Conservation (phyloP, 2,797 vertebrate genomes). For the Arrhamphus sclerolepis region DNA sequence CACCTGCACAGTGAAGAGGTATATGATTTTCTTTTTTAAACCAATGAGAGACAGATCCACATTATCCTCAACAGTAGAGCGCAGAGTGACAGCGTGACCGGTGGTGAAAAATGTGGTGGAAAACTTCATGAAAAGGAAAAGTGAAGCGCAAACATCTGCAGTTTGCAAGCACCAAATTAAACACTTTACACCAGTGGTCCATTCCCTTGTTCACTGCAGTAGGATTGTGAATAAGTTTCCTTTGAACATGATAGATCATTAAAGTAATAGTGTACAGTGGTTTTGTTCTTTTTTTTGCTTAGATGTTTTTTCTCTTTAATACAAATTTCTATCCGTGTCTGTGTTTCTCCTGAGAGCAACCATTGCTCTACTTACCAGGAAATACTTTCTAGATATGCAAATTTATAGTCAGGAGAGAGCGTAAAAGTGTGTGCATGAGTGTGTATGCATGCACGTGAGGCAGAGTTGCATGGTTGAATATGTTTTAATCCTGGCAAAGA, state of each 20-base stretch:
- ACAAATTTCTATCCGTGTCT: constrained; percentile 75
- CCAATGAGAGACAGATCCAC: no score
- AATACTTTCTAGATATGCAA: constrained; percentile 83
- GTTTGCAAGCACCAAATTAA: constrained; percentile 54
- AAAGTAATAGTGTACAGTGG: constrained; percentile 79
- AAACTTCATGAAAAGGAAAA: constrained; percentile 22
- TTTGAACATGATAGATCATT: constrained; percentile 84
- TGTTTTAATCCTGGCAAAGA: constrained; percentile 50
- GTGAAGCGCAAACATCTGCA: constrained; percentile 68
- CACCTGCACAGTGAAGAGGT: constrained; percentile 13
- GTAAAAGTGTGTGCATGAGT: constrained; percentile 14
- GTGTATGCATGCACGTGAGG: constrained; percentile 15
- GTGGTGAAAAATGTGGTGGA: constrained; percentile 37
- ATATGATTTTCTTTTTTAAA: no score
- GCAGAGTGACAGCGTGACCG: no score
- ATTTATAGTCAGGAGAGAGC: constrained; percentile 68
- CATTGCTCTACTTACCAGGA: constrained; percentile 83
- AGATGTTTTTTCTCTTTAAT: constrained; percentile 79
- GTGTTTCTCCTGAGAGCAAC: constrained; percentile 77
- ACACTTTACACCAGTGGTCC: constrained; percentile 68
- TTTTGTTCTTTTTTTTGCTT: constrained; percentile 81
- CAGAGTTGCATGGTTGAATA: constrained; percentile 29
- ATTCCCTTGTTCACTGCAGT: constrained; percentile 77
- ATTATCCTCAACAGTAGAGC: no score
- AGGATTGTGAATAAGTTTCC: constrained; percentile 73